Evolutionary conservation across 1,140 invertebrate genomes (phyloP).

Genomic region (Zaprionus tsacasi): DNA sequence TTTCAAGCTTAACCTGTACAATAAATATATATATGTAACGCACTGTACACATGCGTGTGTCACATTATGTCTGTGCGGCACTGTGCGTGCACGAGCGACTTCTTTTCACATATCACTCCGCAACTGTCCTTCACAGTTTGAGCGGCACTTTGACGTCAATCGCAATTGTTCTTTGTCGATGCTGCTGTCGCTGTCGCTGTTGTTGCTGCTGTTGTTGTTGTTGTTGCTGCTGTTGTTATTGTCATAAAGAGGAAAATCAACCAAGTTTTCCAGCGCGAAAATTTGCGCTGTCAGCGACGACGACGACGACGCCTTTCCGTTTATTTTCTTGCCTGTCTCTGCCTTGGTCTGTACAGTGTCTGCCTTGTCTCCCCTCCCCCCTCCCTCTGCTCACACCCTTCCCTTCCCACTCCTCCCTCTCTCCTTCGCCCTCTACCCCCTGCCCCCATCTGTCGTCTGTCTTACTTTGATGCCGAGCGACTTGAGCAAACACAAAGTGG

Average conservation of each 20-base stretch:
- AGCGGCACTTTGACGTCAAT: conserved; percentile 60
- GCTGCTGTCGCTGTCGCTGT: neutral
- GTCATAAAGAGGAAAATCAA: conserved; percentile 52
- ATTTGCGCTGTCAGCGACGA: conserved; percentile 48
- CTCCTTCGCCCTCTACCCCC: conserved; percentile 11
- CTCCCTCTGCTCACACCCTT: neutral
- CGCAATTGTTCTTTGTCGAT: conserved; percentile 26
- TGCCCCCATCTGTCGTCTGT: conserved; percentile 6
- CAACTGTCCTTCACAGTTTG: conserved; percentile 33
- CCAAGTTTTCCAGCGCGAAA: conserved; percentile 43
- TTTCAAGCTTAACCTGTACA: neutral
- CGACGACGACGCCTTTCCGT: conserved; percentile 30
- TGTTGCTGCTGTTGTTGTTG: conserved; percentile 12
- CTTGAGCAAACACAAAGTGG: conserved; percentile 33
- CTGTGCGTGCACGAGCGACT: neutral
- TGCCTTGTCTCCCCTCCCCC: neutral
- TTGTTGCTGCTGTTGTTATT: conserved; percentile 37
- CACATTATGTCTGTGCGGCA: neutral
- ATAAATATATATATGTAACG: neutral
- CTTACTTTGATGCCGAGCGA: conserved; percentile 47
- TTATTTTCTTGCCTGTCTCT: conserved; percentile 31
- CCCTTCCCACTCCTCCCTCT: conserved; percentile 1
- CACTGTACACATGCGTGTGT: too few species aligned
- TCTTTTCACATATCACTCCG: neutral
- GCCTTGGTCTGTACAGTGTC: neutral